These are phyloP conservation scores for Vanessa tameamea DNA, from an alignment of 1,140 invertebrate species.

Conservation along the genomic window DNA sequence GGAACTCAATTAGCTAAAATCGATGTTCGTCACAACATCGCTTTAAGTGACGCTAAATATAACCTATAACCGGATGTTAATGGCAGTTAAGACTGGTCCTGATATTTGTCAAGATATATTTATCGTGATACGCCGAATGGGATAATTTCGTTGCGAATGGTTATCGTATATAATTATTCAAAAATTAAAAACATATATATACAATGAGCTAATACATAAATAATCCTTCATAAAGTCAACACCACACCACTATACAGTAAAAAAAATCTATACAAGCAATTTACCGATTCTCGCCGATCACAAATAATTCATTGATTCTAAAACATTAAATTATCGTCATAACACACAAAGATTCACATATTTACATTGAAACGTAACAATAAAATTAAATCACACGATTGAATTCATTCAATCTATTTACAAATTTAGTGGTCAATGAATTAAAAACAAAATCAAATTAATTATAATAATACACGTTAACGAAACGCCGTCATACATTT, in stretches of 20 bases:
- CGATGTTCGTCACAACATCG: slow-evolving; percentile 30
- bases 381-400: slow-evolving; percentile 68
- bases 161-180: slow-evolving; percentile 8
- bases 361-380: slow-evolving; percentile 67
- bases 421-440: slow-evolving; percentile 49
- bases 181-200: slow-evolving; percentile 33
- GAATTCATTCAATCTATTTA: slow-evolving; percentile 60
- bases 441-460: slow-evolving; percentile 34
- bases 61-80: slow-evolving; percentile 21
- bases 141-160: slow-evolving; percentile 25
- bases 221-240: slow-evolving; percentile 56
- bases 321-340: slow-evolving; percentile 56
- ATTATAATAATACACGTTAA: slow-evolving; percentile 15
- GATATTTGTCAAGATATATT: slow-evolving; percentile 14
- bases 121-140: slow-evolving; percentile 15
- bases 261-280: slow-evolving; percentile 69
- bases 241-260: slow-evolving; percentile 68
- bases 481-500: slow-evolving; percentile 3
- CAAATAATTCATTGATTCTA: slow-evolving; percentile 61
- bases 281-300: slow-evolving; percentile 52
- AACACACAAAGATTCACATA: slow-evolving; percentile 73
- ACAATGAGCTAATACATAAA: slow-evolving; percentile 55
- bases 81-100: slow-evolving; percentile 34
- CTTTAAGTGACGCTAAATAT: slow-evolving; percentile 7
- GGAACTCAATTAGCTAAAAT: slow-evolving; percentile 45